Percentiles rank a stretch among this genome's conserved stretches.
These are phyloP conservation scores for Pangasianodon gigas DNA, from an alignment of 2,113 vertebrate genomes.

Conservation along the genomic window DNA sequence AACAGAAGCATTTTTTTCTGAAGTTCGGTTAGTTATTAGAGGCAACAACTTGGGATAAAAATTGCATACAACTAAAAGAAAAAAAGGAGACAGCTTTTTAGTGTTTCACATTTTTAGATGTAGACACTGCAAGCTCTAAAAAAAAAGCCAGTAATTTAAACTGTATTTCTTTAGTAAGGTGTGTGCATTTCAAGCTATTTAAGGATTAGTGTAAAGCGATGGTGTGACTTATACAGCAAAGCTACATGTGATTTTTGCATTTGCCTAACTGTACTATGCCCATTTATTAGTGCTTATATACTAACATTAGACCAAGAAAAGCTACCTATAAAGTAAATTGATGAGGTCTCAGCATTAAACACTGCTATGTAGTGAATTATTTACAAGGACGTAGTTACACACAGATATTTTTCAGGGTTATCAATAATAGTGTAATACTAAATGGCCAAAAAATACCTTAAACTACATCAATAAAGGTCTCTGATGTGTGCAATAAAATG, in stretches of 20 bases:
- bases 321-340: neutral
- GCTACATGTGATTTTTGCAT: neutral
- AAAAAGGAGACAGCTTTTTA: neutral
- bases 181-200: conserved; percentile 9
- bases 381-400: neutral
- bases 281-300: neutral
- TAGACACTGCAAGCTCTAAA: conserved; percentile 12
- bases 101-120: neutral
- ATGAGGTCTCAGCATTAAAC: neutral
- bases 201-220: neutral
- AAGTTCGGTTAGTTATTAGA: conserved; percentile 1
- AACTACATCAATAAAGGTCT: neutral
- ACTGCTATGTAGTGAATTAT: neutral
- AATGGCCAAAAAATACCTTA: neutral
- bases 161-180: neutral
- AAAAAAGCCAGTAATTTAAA: neutral
- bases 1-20: neutral
- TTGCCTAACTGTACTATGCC: neutral
- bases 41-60: neutral
- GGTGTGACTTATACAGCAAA: neutral
- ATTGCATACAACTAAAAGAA: neutral
- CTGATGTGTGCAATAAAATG: neutral
- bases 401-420: neutral
- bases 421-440: neutral
- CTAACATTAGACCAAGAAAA: too few relatives aligned